Base-by-base conservation (phyloP, 2,113 vertebrate species). In the Quiscalus mexicanus region DNA sequence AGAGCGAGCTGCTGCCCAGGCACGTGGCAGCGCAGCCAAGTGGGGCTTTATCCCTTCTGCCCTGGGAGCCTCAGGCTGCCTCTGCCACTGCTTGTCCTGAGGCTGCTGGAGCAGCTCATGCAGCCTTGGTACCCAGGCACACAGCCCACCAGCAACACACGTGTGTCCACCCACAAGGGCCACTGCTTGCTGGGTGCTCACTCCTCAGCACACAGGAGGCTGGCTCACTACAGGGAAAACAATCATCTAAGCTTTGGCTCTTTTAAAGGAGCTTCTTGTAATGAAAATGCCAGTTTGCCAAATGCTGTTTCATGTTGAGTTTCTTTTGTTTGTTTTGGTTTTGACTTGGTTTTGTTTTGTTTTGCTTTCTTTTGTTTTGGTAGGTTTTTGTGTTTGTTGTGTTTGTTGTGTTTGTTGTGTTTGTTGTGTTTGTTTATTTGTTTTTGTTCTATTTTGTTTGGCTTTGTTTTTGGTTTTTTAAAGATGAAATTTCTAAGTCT, bases 11-110 rank as follows among this genome's bases (percentile, higher is more conserved):
- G 65, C 42, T 52, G 56, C 19, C 9, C 70, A 22, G 56, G 69
- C 65, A 20, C 16, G 8, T 0, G 4, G 52, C 52, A 52, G 50
- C 0, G 0, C 33, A 74, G 64, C 59, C 55, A 4, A 3, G 39
- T 0, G 5, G 8, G 37, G 9, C 22, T 63, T 68, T 37, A 37
- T 56, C 47, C 2, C 0, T 13, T 28, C 53, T 53, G 59, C 37
- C 44, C 18, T 5, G 6, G 35, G 65, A 84, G 44, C 39, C 1
- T 10, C 15, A 0, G 6, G 12, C 39, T 21, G 70, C 18, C 44
- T 64, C 67, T 70, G 74, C 33, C 8, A 1, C 37, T 62, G 58
- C 49, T 63, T 1, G 1, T 74, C 42, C 56, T 37, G 30, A 75
- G 49, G 25, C 21, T 5, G 12, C 27, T 37, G 19, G 6, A 37